Evolutionary conservation across 1,140 invertebrate genomes (phyloP), one percentile per base, ranked within the genome.

Genomic region (Archegozetes longisetosus): DNA sequence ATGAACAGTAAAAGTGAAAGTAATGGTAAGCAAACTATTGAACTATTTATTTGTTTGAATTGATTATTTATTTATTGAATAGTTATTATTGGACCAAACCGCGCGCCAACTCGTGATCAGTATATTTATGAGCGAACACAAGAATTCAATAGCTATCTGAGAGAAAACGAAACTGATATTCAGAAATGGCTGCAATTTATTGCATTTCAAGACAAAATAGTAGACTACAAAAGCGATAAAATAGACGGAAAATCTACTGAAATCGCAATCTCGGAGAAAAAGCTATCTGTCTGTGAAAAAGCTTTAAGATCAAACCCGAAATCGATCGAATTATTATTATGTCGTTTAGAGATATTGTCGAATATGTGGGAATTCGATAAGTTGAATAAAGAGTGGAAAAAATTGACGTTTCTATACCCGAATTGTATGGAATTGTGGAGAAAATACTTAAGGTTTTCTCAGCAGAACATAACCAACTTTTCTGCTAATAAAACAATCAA

Each of bases 141-240:
- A 25, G 64, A 64, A 13, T 77, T 68, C 57, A 76, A 77, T 64
- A 66, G 70, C 60, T 59, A 62, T 51, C 61, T 74, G 17, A 64
- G 68, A 50, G 68, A 72, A 27, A 63, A 72, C 50, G 72, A 75
- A 25, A 49, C 63, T 9, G 67, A 76, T 67, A 64, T 72, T 14
- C 54, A 70, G 46, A 46, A 71, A 17, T 77, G 76, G 76, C 46
- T 76, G 2, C 72, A 77, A 27, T 77, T 76, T 72, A 68, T 77
- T 4, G 61, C 68, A 24, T 76, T 74, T 65, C 76, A 77, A 65
- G 73, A 73, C 60, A 62, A 64, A 60, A 32, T 22, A 1, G 20
- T 20, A 20, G 20, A 52, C 50, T 13, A 13, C 14, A 23, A 52
- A 22, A 23, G 50, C 14, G 24, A 52, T 23, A 52, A 52, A 20